A percentile compares a stretch with the other conserved stretches of the same genome.
Evolutionary conservation across 1,140 invertebrate genomes (phyloP).

Genomic region (Lepidotrigona ventralis): DNA sequence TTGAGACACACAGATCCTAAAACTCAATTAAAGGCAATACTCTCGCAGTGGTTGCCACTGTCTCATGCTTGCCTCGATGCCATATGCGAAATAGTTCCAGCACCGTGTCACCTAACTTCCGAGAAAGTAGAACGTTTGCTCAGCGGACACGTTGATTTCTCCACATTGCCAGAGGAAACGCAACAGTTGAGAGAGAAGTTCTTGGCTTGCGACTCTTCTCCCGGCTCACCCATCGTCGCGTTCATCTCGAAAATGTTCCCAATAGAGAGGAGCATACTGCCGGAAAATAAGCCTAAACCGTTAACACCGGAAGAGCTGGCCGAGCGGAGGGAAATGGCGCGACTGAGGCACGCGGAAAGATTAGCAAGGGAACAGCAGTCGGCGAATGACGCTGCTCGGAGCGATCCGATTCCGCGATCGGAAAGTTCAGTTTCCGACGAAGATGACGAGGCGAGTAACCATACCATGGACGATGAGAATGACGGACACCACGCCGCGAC

Average conservation of each 20-base stretch:
- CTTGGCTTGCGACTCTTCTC: slow-evolving; percentile 84
- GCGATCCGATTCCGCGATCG: slow-evolving; percentile 71
- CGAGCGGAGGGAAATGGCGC: slow-evolving; percentile 85
- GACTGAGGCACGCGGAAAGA: slow-evolving; percentile 83
- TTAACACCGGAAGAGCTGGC: slow-evolving; percentile 89
- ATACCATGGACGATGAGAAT: slow-evolving; percentile 55
- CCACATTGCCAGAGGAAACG: slow-evolving; percentile 86
- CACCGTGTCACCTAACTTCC: slow-evolving; percentile 88
- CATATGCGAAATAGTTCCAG: slow-evolving; percentile 90
- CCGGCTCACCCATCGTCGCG: slow-evolving; percentile 88
- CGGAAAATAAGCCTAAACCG: slow-evolving; percentile 86
- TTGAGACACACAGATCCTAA: slow-evolving; percentile 88
- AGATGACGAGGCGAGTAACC: slow-evolving; percentile 9
- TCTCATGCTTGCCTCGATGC: slow-evolving; percentile 89
- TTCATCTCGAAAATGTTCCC: slow-evolving; percentile 98
- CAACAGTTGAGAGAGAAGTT: slow-evolving; percentile 89
- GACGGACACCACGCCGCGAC: slow-evolving; percentile 78
- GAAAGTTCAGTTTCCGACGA: slow-evolving; percentile 74
- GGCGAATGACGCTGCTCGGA: background rate
- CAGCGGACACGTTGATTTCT: slow-evolving; percentile 83
- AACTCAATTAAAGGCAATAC: slow-evolving; percentile 89
- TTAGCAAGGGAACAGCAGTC: slow-evolving; percentile 53
- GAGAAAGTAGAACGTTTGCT: slow-evolving; percentile 85
- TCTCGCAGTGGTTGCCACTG: slow-evolving; percentile 94
- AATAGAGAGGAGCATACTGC: slow-evolving; percentile 86